Evolutionary conservation across 2,888 invertebrate species (phyloP).

Genomic region (Orchesella flavescens): DNA sequence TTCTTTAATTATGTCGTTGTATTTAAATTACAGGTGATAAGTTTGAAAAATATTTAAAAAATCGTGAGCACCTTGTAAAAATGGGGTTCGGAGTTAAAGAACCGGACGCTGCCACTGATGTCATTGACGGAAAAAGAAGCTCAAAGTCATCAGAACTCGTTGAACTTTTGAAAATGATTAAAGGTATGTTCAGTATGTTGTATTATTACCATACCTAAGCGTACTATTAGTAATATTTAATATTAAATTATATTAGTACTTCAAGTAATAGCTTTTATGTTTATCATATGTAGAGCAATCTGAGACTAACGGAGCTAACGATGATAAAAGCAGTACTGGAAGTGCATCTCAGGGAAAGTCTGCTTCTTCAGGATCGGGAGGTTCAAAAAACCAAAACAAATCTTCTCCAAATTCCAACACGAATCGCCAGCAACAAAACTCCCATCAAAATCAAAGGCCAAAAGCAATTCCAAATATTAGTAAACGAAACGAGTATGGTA

Average conservation of each 20-base stretch:
- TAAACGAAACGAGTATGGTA: neutral
- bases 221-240: too few species aligned
- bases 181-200: too few species aligned
- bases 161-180: slow-evolving; percentile 46
- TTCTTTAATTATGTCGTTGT: too few species aligned
- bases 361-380: neutral
- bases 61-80: slow-evolving; percentile 47
- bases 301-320: neutral
- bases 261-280: too few species aligned
- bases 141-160: slow-evolving; percentile 45
- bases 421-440: neutral
- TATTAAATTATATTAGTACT: too few species aligned
- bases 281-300: slow-evolving; percentile 37
- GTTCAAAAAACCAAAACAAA: neutral
- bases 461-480: slow-evolving; percentile 37
- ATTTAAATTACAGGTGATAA: too few species aligned
- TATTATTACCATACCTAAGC: too few species aligned
- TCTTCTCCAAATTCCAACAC: neutral
- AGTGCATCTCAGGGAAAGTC: neutral
- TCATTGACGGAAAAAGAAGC: slow-evolving; percentile 46
- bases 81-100: slow-evolving; percentile 39
- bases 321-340: neutral
- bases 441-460: neutral
- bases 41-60: slow-evolving; percentile 43
- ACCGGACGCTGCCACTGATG: neutral